A percentile compares a stretch with the other conserved stretches of the same genome.
phyloP scores from a whole-genome alignment of 2,888 invertebrate species.

The Leptopilina myrica region DNA sequence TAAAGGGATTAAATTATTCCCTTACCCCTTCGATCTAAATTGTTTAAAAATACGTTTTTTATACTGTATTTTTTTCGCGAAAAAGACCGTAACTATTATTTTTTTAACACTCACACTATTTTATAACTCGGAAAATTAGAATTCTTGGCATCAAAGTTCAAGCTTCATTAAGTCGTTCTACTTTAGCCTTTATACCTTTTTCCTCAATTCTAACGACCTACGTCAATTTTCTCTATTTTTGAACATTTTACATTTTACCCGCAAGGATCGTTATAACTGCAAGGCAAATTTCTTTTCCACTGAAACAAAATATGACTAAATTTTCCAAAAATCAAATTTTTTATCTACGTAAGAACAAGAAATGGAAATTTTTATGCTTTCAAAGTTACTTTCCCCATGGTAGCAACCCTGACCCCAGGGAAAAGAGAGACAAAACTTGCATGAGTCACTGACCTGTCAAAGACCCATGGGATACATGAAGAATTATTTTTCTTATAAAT shows the following conservation, averaged over 20 bases:
- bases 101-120: too few relatives aligned
- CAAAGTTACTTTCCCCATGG: slow-evolving; percentile 9
- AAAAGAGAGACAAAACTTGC: slow-evolving; percentile 19
- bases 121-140: neutral
- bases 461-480: neutral
- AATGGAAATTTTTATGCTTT: neutral
- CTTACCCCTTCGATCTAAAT: too few relatives aligned
- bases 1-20: too few relatives aligned
- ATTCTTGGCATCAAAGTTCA: slow-evolving; percentile 20
- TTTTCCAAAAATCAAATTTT: too few relatives aligned
- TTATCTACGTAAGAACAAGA: too few relatives aligned
- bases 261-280: neutral
- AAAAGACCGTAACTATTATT: neutral
- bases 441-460: slow-evolving; percentile 39
- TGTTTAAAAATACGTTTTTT: neutral
- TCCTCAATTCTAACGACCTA: slow-evolving; percentile 15
- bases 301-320: neutral
- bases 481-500: too few relatives aligned
- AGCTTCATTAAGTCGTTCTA: slow-evolving; percentile 17
- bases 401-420: slow-evolving; percentile 25
- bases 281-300: too few relatives aligned
- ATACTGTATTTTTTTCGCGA: neutral
- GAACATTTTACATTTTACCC: neutral
- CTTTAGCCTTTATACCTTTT: slow-evolving; percentile 1
- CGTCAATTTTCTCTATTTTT: slow-evolving; percentile 14